Conservation (phyloP, 2,113 vertebrate species). For the Datnioides undecimradiatus region DNA sequence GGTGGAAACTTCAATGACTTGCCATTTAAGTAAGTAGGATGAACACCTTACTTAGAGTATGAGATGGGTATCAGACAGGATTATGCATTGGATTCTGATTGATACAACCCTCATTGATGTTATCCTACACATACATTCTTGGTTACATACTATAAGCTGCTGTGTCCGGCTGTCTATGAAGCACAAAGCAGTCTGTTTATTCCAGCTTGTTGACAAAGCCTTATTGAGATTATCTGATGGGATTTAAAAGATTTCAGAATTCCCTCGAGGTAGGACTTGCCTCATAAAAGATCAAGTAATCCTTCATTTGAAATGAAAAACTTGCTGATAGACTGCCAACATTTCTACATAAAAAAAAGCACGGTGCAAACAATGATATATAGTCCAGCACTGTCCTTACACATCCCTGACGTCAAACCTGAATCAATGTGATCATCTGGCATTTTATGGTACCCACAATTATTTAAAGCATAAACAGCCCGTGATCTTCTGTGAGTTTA, state of each 20-base stretch:
- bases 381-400: not conserved
- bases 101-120: not conserved
- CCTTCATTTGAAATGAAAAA: not conserved
- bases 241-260: slow-evolving; percentile 8
- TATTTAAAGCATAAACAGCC: slow-evolving; percentile 4
- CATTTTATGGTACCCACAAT: slow-evolving; percentile 2
- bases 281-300: not conserved
- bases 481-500: not conserved
- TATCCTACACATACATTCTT: not conserved
- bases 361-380: not conserved
- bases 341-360: not conserved
- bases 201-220: not conserved
- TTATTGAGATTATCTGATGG: slow-evolving; percentile 13
- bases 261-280: slow-evolving; percentile 1
- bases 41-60: too few species aligned
- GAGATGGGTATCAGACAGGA: not conserved
- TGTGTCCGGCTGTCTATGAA: not conserved
- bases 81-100: not conserved
- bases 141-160: not conserved
- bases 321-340: not conserved
- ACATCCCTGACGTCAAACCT: not conserved
- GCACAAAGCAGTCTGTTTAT: not conserved
- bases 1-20: too few species aligned
- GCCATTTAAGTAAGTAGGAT: too few species aligned
- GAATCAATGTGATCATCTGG: not conserved